A percentile compares a stretch with the other conserved stretches of the same genome.
phyloP scores from a whole-genome alignment of 1,140 invertebrate species.

The Scaptomyza pallida region DNA sequence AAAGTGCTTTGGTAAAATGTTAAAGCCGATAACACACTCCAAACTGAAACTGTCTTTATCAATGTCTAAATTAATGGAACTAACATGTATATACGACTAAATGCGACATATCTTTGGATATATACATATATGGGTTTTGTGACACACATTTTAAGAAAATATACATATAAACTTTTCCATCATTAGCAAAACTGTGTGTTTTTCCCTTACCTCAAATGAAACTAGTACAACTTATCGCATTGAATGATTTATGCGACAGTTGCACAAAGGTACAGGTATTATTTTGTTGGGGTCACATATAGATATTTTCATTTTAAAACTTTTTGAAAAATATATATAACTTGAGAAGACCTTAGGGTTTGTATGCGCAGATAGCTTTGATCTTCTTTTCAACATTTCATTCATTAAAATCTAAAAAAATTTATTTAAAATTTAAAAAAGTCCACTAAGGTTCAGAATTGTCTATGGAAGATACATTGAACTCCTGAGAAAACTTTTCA shows the following conservation, averaged over 20 bases:
- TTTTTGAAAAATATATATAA: conserved; percentile 9
- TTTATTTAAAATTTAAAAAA: too few relatives aligned
- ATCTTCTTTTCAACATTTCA: too few relatives aligned
- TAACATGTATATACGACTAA: conserved; percentile 33
- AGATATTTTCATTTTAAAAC: neutral
- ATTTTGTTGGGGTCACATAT: conserved; percentile 1
- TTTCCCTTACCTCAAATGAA: conserved; percentile 47
- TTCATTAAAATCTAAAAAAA: too few relatives aligned
- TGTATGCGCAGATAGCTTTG: too few relatives aligned
- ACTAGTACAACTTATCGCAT: conserved; percentile 69
- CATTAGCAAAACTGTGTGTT: conserved; percentile 46
- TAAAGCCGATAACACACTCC: conserved; percentile 54
- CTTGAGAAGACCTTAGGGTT: neutral
- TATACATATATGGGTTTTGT: neutral
- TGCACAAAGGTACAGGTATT: conserved; percentile 30
- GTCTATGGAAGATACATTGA: too few relatives aligned
- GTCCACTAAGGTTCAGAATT: too few relatives aligned
- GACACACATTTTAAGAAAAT: neutral
- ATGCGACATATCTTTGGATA: conserved; percentile 17
- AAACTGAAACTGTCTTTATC: conserved; percentile 45
- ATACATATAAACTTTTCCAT: conserved; percentile 25
- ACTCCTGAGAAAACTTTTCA: too few relatives aligned
- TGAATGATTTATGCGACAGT: conserved; percentile 70
- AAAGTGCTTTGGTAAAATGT: conserved; percentile 46
- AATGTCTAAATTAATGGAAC: conserved; percentile 70